Conservation (phyloP, 2,113 vertebrate species). For the Dipodomys merriami region DNA sequence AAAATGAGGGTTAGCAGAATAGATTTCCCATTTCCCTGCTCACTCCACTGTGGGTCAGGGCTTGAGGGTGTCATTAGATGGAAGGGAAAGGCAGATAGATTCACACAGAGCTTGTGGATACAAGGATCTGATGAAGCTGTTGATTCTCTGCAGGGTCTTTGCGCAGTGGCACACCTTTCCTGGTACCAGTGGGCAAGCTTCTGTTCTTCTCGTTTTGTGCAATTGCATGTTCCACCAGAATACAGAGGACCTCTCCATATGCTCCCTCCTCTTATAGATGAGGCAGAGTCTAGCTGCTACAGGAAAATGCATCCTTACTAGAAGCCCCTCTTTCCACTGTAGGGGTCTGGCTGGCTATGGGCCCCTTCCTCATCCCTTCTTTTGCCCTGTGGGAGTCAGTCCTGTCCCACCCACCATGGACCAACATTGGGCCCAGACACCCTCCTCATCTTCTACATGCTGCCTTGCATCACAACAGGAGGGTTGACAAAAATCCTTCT, state of each 20-base stretch:
- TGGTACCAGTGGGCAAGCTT: neutral
- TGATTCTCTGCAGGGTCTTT: slow-evolving; percentile 59
- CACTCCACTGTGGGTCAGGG: slow-evolving; percentile 49
- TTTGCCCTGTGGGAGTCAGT: no score
- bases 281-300: neutral
- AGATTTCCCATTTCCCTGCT: slow-evolving; percentile 74
- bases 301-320: neutral
- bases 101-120: no score
- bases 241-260: neutral
- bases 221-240: neutral
- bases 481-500: neutral
- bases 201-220: neutral
- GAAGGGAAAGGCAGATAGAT: slow-evolving; percentile 16
- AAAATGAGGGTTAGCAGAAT: slow-evolving; percentile 42
- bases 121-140: slow-evolving; percentile 43
- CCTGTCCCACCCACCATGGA: neutral
- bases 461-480: neutral
- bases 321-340: neutral
- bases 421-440: neutral
- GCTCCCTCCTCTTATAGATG: neutral
- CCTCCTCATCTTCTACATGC: neutral
- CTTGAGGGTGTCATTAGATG: slow-evolving; percentile 52
- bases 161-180: slow-evolving; percentile 67
- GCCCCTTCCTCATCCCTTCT: neutral
- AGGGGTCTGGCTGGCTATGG: neutral